Conservation (phyloP, 2,113 vertebrate species). For the Emberiza fucata region DNA sequence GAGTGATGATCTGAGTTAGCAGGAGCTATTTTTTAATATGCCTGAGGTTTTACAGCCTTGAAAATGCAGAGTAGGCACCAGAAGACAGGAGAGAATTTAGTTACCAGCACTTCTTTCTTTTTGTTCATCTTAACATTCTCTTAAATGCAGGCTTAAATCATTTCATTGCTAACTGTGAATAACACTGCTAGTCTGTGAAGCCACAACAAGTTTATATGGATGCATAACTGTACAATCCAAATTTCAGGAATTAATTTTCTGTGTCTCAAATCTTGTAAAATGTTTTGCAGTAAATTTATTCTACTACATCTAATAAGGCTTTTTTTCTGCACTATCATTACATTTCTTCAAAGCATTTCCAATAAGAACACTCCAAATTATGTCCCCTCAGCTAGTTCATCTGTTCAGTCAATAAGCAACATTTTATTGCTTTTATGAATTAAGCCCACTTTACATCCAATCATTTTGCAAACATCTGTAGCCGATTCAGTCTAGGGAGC, state of each 20-base stretch:
- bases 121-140: background rate
- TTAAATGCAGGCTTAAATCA: background rate
- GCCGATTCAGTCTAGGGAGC: conserved; percentile 73
- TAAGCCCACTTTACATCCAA: conserved; percentile 76
- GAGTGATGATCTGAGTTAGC: background rate
- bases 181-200: background rate
- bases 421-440: conserved; percentile 80
- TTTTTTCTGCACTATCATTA: conserved; percentile 60
- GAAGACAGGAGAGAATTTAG: background rate
- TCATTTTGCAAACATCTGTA: conserved; percentile 79
- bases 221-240: background rate
- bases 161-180: background rate
- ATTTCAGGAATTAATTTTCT: conserved; percentile 43
- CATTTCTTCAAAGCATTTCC: conserved; percentile 64
- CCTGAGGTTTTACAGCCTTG: background rate
- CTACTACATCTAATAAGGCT: conserved; percentile 62
- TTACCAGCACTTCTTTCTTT: background rate
- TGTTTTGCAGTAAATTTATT: conserved; percentile 56
- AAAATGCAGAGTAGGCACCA: background rate
- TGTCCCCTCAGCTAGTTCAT: conserved; percentile 75
- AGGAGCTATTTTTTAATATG: background rate
- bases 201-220: background rate
- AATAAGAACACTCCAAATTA: conserved; percentile 75
- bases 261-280: conserved; percentile 43
- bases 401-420: conserved; percentile 75